These are phyloP conservation scores for Chrysolina oricalcia DNA, from an alignment of 2,888 invertebrate genomes.

Conservation along the genomic window DNA sequence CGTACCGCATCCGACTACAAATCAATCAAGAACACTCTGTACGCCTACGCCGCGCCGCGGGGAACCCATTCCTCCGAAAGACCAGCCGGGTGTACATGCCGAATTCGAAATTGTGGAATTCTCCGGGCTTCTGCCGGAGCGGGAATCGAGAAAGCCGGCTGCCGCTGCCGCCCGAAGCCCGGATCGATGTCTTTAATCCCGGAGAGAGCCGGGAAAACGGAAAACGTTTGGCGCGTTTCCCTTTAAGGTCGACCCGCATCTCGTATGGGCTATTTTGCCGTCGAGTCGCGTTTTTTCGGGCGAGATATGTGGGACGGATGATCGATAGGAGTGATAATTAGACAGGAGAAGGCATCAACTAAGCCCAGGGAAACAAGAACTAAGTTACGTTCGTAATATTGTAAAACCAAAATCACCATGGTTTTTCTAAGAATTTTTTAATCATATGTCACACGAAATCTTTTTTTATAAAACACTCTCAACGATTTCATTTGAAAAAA, in stretches of 20 bases:
- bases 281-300: slow-evolving; percentile 31
- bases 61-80: background rate
- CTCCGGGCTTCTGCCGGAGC: slow-evolving; percentile 10
- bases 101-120: slow-evolving; percentile 16
- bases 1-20: slow-evolving; percentile 1
- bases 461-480: too few species aligned
- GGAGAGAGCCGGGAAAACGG: slow-evolving; percentile 27
- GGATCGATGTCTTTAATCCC: slow-evolving; percentile 42
- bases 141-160: slow-evolving; percentile 6
- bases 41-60: too few species aligned
- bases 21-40: background rate
- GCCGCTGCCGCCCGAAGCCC: slow-evolving; percentile 24
- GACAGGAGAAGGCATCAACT: too few species aligned
- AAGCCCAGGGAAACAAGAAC: too few species aligned
- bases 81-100: background rate
- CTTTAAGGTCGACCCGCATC: slow-evolving; percentile 45
- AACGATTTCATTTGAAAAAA: too few species aligned
- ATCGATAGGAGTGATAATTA: slow-evolving; percentile 1
- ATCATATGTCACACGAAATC: too few species aligned
- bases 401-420: too few species aligned
- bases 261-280: slow-evolving; percentile 24
- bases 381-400: too few species aligned
- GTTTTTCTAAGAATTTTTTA: too few species aligned
- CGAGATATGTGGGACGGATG: slow-evolving; percentile 9
- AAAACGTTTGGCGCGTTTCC: slow-evolving; percentile 36